Percentiles rank a stretch among this genome's conserved stretches.
These are phyloP conservation scores for Astropecten irregularis DNA, from an alignment of 53 echinoderm and acorn worm genomes.

Conservation along the genomic window DNA sequence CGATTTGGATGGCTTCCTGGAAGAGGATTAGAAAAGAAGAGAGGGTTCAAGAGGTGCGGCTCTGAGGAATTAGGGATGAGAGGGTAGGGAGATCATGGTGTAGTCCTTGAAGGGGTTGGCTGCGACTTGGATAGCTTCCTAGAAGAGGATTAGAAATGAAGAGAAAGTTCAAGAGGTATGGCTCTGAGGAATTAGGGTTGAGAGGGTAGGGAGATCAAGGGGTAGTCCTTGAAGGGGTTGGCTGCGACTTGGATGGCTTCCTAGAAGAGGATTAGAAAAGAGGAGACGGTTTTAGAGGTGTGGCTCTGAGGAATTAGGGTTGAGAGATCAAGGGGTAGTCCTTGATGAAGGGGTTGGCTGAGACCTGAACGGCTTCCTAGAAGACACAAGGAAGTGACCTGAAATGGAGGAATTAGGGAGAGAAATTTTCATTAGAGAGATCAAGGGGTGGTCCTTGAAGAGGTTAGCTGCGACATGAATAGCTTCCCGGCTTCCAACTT, in stretches of 20 bases:
- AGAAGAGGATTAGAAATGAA: neutral
- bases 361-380: conserved; percentile 79
- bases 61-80: too few species aligned
- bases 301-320: too few species aligned
- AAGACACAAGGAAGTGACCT: too few species aligned
- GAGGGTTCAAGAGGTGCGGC: neutral
- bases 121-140: conserved; percentile 87
- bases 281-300: neutral
- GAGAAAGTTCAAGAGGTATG: neutral
- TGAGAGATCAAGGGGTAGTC: conserved; percentile 72
- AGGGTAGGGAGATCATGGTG: conserved; percentile 50
- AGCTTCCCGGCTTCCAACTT: too few species aligned
- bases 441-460: too few species aligned
- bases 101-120: conserved; percentile 76
- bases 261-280: conserved; percentile 15
- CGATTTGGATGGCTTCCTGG: conserved; percentile 84
- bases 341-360: conserved; percentile 72
- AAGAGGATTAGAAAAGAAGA: neutral
- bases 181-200: too few species aligned
- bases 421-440: too few species aligned
- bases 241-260: conserved; percentile 81
- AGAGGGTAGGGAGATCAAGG: too few species aligned
- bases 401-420: too few species aligned
- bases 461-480: too few species aligned
- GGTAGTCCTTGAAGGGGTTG: conserved; percentile 74